phyloP scores from a whole-genome alignment of 2,113 vertebrate genomes.

The Speoplatyrhinus poulsoni region DNA sequence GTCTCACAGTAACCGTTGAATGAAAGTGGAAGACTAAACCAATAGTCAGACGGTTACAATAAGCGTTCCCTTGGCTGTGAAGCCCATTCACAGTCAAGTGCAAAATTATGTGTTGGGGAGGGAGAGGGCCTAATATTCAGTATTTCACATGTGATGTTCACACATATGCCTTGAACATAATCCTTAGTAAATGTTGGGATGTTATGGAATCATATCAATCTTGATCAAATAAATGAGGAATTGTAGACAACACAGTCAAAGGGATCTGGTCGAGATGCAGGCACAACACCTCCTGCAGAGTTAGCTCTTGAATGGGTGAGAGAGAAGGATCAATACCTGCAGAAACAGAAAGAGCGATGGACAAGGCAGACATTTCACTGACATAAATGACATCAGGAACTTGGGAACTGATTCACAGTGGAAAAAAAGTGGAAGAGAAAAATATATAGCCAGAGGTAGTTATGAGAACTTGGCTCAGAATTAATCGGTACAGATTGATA shows the following conservation, averaged over 20 bases:
- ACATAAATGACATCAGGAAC: constrained; percentile 69
- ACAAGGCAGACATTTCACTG: constrained; percentile 55
- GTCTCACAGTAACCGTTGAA: background rate
- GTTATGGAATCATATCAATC: constrained; percentile 8
- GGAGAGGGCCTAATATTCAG: background rate
- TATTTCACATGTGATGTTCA: background rate
- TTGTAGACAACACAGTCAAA: constrained; percentile 32
- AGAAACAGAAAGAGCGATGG: constrained; percentile 64
- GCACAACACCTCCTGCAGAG: constrained; percentile 58
- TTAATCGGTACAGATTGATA: constrained; percentile 10
- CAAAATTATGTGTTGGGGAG: background rate
- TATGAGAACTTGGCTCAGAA: constrained; percentile 36
- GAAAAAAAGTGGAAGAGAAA: constrained; percentile 27
- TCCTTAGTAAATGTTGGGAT: background rate
- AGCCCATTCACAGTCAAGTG: too few relatives aligned
- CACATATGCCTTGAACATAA: background rate
- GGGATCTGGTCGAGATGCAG: constrained; percentile 58
- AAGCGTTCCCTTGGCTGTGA: background rate
- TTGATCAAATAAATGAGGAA: constrained; percentile 21
- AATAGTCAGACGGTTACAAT: background rate
- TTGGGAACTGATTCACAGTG: constrained; percentile 56
- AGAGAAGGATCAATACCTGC: constrained; percentile 60
- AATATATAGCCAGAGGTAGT: constrained; percentile 40
- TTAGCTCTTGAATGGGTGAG: constrained; percentile 61
- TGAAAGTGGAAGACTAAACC: too few relatives aligned